Conservation (phyloP, 2,113 vertebrate species). For the Bombycilla garrulus region DNA sequence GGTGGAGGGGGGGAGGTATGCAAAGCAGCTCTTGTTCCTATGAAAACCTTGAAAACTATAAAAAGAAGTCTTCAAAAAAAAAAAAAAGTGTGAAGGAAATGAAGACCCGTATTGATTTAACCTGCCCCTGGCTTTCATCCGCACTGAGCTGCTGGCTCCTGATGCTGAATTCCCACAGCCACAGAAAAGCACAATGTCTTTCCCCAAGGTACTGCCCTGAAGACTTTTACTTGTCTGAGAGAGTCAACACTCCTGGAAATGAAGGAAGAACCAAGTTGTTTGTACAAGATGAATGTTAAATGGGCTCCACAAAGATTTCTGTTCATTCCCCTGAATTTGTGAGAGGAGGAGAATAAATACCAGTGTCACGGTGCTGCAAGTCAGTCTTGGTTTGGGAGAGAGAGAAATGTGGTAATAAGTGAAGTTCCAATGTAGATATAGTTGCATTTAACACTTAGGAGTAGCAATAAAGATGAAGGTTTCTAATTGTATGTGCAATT, state of each 20-base stretch:
- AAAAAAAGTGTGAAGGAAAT: not conserved
- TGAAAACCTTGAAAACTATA: not conserved
- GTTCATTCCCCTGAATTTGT: not conserved
- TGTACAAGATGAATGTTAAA: not conserved
- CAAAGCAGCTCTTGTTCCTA: not conserved
- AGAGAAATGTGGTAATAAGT: not conserved
- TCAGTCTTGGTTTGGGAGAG: not conserved
- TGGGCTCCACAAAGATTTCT: not conserved
- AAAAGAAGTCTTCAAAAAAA: not conserved
- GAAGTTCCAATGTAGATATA: conserved; percentile 11
- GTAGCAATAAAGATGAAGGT: conserved; percentile 59
- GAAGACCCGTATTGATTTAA: not conserved
- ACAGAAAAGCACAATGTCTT: not conserved
- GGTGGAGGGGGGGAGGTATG: too few species aligned
- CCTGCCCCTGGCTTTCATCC: accelerated
- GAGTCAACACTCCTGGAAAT: not conserved
- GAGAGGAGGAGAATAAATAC: conserved; percentile 13
- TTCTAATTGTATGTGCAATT: conserved; percentile 51
- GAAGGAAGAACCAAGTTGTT: not conserved
- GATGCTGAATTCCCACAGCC: not conserved
- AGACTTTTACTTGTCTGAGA: not conserved
- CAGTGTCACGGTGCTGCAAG: not conserved
- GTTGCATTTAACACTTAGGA: conserved; percentile 39
- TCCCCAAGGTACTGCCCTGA: not conserved
- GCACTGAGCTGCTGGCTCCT: not conserved